A percentile compares a stretch with the other conserved stretches of the same genome.
phyloP scores from a whole-genome alignment of 2,113 vertebrate species.

The Ceyx margarethae region DNA sequence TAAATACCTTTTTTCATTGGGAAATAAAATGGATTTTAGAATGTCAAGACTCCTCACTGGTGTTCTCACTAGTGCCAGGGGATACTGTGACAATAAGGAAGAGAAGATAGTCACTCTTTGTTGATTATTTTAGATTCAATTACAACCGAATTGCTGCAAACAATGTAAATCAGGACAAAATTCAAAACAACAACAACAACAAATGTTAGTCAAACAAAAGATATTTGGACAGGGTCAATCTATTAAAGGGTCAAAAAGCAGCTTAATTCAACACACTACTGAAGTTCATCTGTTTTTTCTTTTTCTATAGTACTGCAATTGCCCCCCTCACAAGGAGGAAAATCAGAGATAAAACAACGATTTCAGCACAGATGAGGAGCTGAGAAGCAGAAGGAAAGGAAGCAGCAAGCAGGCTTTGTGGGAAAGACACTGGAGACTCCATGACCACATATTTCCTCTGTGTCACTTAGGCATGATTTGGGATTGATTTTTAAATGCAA shows the following conservation, averaged over 20 bases:
- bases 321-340: background rate
- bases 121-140: background rate
- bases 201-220: background rate
- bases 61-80: background rate
- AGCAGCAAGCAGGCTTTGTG: background rate
- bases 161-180: background rate
- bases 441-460: background rate
- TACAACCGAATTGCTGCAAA: background rate
- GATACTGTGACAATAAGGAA: background rate
- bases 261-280: background rate
- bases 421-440: background rate
- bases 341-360: background rate
- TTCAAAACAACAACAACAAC: background rate
- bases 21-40: conserved; percentile 23
- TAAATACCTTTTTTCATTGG: conserved; percentile 25
- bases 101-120: background rate
- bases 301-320: background rate
- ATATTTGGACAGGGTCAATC: background rate
- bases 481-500: conserved; percentile 48
- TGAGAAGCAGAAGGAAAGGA: background rate
- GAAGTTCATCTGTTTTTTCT: background rate
- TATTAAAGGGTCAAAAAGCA: background rate
- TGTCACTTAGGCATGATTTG: background rate
- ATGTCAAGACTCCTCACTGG: background rate
- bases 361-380: background rate